Conservation (phyloP, 2,797 vertebrate genomes). For the Bradypodion ventrale region DNA sequence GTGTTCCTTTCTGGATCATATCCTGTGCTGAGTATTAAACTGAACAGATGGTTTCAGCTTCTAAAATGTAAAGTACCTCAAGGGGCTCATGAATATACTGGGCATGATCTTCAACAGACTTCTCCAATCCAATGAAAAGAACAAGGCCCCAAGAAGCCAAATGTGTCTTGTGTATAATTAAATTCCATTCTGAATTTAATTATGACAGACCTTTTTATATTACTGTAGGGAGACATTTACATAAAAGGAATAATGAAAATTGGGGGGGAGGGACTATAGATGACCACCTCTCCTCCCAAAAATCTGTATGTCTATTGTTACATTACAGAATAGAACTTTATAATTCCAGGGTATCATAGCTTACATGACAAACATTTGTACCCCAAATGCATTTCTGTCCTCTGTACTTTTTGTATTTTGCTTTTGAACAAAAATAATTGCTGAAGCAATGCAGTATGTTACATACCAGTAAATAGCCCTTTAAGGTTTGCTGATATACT, state of each 20-base stretch:
- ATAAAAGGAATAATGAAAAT: slow-evolving; percentile 22
- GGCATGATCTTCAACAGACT: slow-evolving; percentile 36
- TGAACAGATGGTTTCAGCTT: slow-evolving; percentile 42
- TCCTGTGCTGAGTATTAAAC: slow-evolving; percentile 25
- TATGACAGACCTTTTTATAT: slow-evolving; percentile 28
- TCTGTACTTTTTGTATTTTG: neutral
- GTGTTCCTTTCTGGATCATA: slow-evolving; percentile 32
- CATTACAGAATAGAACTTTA: slow-evolving; percentile 26
- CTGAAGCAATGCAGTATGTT: slow-evolving; percentile 3
- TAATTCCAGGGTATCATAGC: slow-evolving; percentile 26
- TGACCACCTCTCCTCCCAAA: neutral
- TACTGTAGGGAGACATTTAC: slow-evolving; percentile 26
- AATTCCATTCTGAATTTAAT: slow-evolving; percentile 27
- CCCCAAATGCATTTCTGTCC: slow-evolving; percentile 17
- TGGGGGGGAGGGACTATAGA: slow-evolving; percentile 3
- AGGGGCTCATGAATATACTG: slow-evolving; percentile 23
- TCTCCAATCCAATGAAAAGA: slow-evolving; percentile 28
- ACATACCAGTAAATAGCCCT: neutral
- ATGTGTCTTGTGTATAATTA: slow-evolving; percentile 25
- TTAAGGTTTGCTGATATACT: slow-evolving; percentile 16
- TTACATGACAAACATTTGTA: slow-evolving; percentile 36
- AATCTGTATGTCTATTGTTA: neutral
- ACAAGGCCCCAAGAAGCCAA: slow-evolving; percentile 18
- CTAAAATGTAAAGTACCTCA: slow-evolving; percentile 25
- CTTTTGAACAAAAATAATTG: neutral